A percentile compares a stretch with the other conserved stretches of the same genome.
phyloP scores from a whole-genome alignment of 2,888 invertebrate species.

The Eilema caniola region DNA sequence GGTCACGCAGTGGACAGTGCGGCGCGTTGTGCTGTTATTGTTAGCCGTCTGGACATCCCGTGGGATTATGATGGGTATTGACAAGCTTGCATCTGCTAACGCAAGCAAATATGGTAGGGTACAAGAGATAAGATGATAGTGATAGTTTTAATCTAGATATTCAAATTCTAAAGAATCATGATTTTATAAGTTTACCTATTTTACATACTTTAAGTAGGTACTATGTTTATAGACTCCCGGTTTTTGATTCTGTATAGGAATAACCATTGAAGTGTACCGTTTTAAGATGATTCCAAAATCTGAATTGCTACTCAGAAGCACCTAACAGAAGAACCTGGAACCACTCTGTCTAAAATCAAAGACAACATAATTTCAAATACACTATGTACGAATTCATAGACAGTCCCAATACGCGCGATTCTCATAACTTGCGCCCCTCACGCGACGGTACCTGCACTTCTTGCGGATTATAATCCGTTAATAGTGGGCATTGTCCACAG shows the following conservation, averaged over 20 bases:
- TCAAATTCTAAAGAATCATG: not conserved
- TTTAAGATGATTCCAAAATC: not conserved
- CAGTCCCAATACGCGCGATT: not conserved
- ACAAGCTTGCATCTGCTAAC: constrained; percentile 77
- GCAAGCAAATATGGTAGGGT: constrained; percentile 63
- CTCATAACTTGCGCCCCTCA: constrained; percentile 49
- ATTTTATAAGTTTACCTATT: not conserved
- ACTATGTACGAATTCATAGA: not conserved
- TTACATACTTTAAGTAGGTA: no score
- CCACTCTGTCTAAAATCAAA: no score
- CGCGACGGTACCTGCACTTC: constrained; percentile 80
- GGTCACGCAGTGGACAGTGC: constrained; percentile 26
- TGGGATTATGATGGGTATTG: constrained; percentile 54
- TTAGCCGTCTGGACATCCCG: no score
- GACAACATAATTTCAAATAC: no score
- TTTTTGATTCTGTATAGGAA: not conserved
- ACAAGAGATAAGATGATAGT: constrained; percentile 28
- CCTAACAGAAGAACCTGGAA: no score
- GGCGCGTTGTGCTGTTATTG: no score
- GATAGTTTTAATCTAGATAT: not conserved
- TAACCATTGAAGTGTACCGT: not conserved
- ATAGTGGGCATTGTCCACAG: constrained; percentile 85
- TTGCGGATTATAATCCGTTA: constrained; percentile 83
- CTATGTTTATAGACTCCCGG: no score
- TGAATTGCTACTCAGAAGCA: not conserved